These are phyloP conservation scores for Papilio helenus DNA, from an alignment of 1,140 invertebrate species.

Conservation along the genomic window DNA sequence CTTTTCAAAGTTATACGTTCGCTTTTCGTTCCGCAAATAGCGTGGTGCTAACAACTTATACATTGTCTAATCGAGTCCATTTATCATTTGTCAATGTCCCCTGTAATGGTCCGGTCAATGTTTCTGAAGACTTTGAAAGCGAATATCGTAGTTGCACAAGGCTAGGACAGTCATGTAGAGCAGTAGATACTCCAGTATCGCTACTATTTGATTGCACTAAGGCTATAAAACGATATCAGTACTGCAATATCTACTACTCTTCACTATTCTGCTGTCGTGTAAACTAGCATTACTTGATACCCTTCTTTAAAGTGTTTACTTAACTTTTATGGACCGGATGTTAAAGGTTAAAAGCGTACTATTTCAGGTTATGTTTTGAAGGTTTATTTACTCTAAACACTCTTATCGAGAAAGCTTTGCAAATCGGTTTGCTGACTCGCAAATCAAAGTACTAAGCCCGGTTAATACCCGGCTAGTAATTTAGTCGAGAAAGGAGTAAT, in stretches of 20 bases:
- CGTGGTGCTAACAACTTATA: neutral
- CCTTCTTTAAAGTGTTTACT: neutral
- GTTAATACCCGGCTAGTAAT: too few relatives aligned
- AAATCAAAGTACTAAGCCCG: neutral
- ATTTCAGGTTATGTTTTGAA: neutral
- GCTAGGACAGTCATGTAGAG: neutral
- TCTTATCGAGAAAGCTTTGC: neutral
- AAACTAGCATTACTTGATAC: too few relatives aligned
- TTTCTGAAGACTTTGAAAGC: conserved; percentile 6
- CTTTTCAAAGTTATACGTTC: neutral
- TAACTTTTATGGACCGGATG: conserved; percentile 14
- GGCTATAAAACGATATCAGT: neutral
- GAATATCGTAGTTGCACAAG: neutral
- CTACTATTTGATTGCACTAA: neutral
- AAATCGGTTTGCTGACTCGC: neutral
- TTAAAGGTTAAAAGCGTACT: neutral
- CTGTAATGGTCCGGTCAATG: conserved; percentile 26
- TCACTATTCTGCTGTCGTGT: neutral
- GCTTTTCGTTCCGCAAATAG: conserved; percentile 15
- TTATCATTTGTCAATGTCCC: conserved; percentile 28
- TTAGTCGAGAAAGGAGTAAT: too few relatives aligned
- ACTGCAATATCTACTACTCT: neutral
- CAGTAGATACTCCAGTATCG: neutral
- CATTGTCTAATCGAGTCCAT: conserved; percentile 6
- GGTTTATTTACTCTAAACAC: neutral